Percentiles rank a stretch among this genome's conserved stretches.
These are phyloP conservation scores for Drosophila nikananu DNA, from an alignment of 1,140 invertebrate species.

Conservation along the genomic window DNA sequence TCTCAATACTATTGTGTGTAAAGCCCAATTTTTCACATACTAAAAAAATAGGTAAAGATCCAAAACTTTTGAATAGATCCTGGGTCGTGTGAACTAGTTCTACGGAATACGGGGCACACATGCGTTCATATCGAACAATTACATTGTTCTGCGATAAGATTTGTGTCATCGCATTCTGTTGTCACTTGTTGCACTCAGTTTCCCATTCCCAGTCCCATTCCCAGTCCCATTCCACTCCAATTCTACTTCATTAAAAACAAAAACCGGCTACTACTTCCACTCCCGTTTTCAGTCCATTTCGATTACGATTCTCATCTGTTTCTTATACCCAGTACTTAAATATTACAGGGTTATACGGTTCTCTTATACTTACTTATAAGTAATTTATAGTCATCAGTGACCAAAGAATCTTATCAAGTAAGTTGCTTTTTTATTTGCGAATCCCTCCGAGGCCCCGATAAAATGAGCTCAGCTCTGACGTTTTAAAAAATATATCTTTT, in stretches of 20 bases:
- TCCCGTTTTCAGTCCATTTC: slow-evolving; percentile 30
- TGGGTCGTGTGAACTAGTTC: slow-evolving; percentile 29
- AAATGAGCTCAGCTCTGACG: slow-evolving; percentile 5
- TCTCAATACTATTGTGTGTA: background rate
- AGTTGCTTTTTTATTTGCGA: background rate
- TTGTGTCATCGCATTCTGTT: slow-evolving; percentile 45
- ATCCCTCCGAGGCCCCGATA: slow-evolving; percentile 12
- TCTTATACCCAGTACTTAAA: slow-evolving; percentile 2
- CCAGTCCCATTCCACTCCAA: slow-evolving; percentile 4
- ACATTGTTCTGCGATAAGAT: slow-evolving; percentile 60
- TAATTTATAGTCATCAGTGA: background rate
- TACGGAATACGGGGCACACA: slow-evolving; percentile 6
- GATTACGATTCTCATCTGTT: slow-evolving; percentile 43
- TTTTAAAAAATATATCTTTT: slow-evolving; percentile 3
- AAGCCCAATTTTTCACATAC: background rate
- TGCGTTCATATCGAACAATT: slow-evolving; percentile 28
- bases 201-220: slow-evolving; percentile 14
- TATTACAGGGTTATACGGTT: background rate
- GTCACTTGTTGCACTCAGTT: slow-evolving; percentile 55
- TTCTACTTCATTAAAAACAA: slow-evolving; percentile 11
- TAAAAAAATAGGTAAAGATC: background rate
- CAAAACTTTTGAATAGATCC: background rate
- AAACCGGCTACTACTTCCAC: slow-evolving; percentile 26
- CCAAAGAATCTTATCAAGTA: slow-evolving; percentile 9
- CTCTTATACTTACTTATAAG: too few relatives aligned